These are phyloP conservation scores for Macrochelys suwanniensis DNA, from an alignment of 2,797 vertebrate genomes.

Conservation along the genomic window DNA sequence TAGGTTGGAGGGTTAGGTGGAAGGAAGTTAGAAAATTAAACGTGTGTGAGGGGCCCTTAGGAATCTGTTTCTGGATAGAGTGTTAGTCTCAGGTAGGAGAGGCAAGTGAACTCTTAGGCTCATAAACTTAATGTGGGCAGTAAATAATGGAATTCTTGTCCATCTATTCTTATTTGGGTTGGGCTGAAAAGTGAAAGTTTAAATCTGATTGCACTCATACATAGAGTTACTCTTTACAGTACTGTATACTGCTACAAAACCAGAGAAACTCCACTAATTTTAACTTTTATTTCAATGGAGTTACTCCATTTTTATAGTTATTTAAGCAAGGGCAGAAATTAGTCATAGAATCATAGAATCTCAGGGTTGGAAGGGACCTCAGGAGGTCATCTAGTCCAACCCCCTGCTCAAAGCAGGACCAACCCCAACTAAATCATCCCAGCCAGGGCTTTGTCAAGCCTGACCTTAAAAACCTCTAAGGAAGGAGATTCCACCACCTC, in stretches of 20 bases:
- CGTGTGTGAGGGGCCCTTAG: accelerated
- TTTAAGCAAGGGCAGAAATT: background rate
- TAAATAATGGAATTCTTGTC: background rate
- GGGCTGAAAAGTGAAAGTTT: background rate
- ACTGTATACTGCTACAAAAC: background rate
- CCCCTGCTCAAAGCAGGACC: too few species aligned
- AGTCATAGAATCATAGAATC: too few species aligned
- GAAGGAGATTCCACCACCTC: too few species aligned
- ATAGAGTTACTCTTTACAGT: slow-evolving; percentile 1
- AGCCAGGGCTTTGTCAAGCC: too few species aligned
- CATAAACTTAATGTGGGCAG: background rate
- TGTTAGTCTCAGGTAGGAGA: background rate
- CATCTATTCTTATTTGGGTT: background rate
- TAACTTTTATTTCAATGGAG: background rate
- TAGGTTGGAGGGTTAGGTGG: background rate
- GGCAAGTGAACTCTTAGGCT: background rate
- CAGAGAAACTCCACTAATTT: background rate
- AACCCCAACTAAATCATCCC: too few species aligned
- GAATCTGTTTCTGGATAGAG: background rate
- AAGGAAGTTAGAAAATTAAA: background rate
- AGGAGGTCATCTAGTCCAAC: too few species aligned
- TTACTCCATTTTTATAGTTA: background rate
- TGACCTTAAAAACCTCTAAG: too few species aligned
- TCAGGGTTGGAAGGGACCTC: too few species aligned
- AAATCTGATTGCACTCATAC: background rate